Evolutionary conservation across 2,888 invertebrate genomes (phyloP), one percentile per base, ranked within the genome.

Genomic region (Andrena haemorrhoa): DNA sequence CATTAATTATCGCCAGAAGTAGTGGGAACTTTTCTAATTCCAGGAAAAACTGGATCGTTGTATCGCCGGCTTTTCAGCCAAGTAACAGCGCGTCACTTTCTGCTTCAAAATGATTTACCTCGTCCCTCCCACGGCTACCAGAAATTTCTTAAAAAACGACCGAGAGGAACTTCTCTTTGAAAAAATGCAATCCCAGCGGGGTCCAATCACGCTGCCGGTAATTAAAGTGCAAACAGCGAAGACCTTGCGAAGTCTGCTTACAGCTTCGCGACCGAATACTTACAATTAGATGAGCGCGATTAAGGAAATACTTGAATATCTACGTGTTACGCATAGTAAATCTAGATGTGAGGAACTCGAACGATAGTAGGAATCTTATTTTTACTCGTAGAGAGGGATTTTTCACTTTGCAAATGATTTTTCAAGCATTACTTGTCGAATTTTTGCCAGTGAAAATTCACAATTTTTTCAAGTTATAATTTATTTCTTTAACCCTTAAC

Each of bases 21-120:
- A 56, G n/a, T 16, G 81, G 69, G 56, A 88, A 82, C 74, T 79
- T 82, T 87, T 49, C 80, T 88, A 86, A 87, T 82, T 86, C 79
- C 35, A 70, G 86, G 74, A 82, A 85, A 87, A 85, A 85, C 82
- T 53, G 35, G 53, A 41, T 12, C 56, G 2, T 74, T 47, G 35
- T 35, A 47, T 41, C 47, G 12, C 26, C 41, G 31, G 63, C 61
- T 60, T 53, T 75, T 82, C 75, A 65, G 33, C 41, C 33, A 60
- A 41, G 58, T 61, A 82, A 72, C 78, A 63, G 63, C 76, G 78
- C 74, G 78, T 75, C 74, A 73, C 69, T 69, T 80, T 85, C 29
- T 56, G 65, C 77, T 65, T 76, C 51, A 72, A 76, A 75, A 66
- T 76, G 76, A 81, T 83, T 83, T 70, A 76, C 74, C 61, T 75